Conservation (phyloP, 2,888 invertebrate species). For the Trisateles emortualis region DNA sequence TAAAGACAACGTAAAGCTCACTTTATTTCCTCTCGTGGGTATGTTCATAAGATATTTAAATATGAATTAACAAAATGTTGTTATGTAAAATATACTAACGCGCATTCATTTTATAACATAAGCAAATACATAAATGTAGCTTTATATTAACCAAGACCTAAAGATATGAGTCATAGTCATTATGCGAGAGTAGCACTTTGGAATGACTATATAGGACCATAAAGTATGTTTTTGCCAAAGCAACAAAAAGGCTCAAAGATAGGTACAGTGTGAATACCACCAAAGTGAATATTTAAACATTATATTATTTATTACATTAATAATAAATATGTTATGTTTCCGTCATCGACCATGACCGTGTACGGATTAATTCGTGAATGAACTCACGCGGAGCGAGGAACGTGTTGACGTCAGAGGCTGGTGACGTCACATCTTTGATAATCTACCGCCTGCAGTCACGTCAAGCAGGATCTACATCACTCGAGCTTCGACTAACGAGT, state of each 20-base stretch:
- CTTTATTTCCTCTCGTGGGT: conserved; percentile 1
- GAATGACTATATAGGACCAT: neutral
- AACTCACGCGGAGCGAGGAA: conserved; percentile 66
- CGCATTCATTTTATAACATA: neutral
- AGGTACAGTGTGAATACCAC: too few species aligned
- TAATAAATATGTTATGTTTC: conserved; percentile 18
- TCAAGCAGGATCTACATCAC: conserved; percentile 50
- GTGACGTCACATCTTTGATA: conserved; percentile 67
- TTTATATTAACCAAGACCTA: conserved; percentile 3
- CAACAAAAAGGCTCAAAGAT: too few species aligned
- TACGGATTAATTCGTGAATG: conserved; percentile 78
- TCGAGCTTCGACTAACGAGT: neutral
- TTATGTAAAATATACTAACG: conserved; percentile 1
- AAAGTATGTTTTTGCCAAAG: too few species aligned
- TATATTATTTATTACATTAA: too few species aligned
- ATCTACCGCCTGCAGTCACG: conserved; percentile 46
- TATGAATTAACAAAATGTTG: neutral
- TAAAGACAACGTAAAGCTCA: conserved; percentile 1
- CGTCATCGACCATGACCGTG: conserved; percentile 68
- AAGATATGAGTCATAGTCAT: neutral
- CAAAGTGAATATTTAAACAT: too few species aligned
- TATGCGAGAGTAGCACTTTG: neutral
- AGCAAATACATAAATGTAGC: neutral
- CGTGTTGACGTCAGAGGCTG: conserved; percentile 67
- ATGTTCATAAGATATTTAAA: neutral